phyloP scores from a whole-genome alignment of 1,140 invertebrate genomes.

The Muscidifurax raptorellus region DNA sequence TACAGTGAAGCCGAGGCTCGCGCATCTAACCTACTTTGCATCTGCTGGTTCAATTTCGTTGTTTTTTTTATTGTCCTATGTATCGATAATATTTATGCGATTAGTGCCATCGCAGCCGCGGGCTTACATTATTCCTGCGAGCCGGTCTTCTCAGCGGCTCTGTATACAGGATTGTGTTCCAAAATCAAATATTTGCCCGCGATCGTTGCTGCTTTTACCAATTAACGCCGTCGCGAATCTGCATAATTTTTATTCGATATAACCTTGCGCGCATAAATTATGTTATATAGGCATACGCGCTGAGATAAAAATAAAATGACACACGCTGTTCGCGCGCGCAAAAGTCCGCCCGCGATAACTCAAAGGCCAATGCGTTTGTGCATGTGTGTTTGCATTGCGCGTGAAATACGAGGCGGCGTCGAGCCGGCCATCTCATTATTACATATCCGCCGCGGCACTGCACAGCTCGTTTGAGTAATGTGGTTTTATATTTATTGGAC shows the following conservation, averaged over 20 bases:
- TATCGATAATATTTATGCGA: no score
- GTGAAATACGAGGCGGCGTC: constrained; percentile 60
- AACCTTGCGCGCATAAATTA: background rate
- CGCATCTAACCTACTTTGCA: constrained; percentile 28
- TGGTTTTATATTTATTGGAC: constrained; percentile 60
- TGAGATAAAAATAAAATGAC: background rate
- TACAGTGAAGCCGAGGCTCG: background rate
- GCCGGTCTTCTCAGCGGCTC: no score
- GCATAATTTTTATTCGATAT: constrained; percentile 1
- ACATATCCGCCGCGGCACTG: constrained; percentile 51
- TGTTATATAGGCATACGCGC: no score
- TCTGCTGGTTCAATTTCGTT: background rate
- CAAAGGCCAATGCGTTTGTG: background rate
- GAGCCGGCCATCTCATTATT: constrained; percentile 60
- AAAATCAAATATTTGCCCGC: constrained; percentile 34
- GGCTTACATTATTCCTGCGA: no score
- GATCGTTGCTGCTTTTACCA: background rate
- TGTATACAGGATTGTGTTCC: no score
- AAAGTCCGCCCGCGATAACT: background rate
- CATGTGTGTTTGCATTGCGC: constrained; percentile 54
- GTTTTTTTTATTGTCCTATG: background rate
- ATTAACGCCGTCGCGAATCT: constrained; percentile 4
- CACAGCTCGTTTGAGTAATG: constrained; percentile 58
- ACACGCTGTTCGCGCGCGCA: background rate
- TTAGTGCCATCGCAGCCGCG: no score